Conservation (phyloP, 2,797 vertebrate species). For the Amniataba percoides region DNA sequence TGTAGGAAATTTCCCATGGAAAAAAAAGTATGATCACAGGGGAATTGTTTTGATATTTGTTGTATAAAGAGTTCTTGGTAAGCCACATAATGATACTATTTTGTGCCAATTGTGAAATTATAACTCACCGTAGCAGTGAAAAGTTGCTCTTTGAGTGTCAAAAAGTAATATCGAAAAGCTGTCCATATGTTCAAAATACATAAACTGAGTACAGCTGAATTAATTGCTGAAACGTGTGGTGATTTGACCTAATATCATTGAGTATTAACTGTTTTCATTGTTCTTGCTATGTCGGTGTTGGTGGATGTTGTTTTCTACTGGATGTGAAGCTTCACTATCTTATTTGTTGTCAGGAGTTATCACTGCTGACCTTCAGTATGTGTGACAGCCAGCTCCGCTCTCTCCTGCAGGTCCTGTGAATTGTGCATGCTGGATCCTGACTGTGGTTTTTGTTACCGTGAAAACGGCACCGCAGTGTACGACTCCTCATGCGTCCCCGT, state of each 20-base stretch:
- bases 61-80: background rate
- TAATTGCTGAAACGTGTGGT: background rate
- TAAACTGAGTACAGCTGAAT: too few species aligned
- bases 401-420: slow-evolving; percentile 89
- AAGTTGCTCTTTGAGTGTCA: too few species aligned
- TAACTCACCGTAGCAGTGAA: background rate
- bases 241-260: background rate
- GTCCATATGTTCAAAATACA: too few species aligned
- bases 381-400: background rate
- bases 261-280: background rate
- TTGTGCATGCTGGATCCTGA: slow-evolving; percentile 93
- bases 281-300: accelerated
- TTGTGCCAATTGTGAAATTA: background rate
- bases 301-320: background rate
- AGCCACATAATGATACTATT: too few species aligned
- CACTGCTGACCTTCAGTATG: background rate
- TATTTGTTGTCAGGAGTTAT: background rate
- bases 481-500: slow-evolving; percentile 91
- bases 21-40: too few species aligned
- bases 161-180: too few species aligned
- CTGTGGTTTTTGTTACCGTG: slow-evolving; percentile 95
- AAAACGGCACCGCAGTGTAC: slow-evolving; percentile 85
- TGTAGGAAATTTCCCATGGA: background rate
- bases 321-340: background rate
- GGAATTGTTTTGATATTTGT: background rate